Base-by-base conservation (phyloP, 2,113 vertebrate genomes). In the Lipophrys pholis region DNA sequence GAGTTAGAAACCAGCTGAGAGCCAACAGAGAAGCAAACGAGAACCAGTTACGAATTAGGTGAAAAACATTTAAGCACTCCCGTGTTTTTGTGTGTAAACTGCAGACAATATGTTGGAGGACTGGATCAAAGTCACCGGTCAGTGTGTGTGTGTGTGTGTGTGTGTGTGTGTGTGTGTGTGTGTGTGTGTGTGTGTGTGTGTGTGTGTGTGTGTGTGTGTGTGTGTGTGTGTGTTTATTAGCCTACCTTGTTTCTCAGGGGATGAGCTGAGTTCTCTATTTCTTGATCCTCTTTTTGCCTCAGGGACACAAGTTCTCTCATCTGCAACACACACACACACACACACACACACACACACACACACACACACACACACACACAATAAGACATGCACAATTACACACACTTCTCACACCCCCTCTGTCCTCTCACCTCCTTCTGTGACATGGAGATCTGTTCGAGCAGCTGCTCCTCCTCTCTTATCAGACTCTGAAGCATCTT, bases 241-340 rank as follows among this genome's bases (percentile, higher is more conserved):
- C 94, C 67, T 84, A 10, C 89, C 87, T 78, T 93, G 87, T 1
- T 83, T 74, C 21, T 91, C n/a, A n/a, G n/a, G n/a, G n/a, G n/a
- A n/a, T n/a, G n/a, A n/a, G n/a, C 21, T 30, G 21, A 30, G 21
- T 4, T 30, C 4, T 4, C 21, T 4, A 30, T 30, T 30, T 30
- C 74, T 0, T 75, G 5, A 71, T 92, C 84, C 72, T 97, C 94
- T 0, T 92, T 91, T 0, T 64, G 76, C 73, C 89, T 91, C 56
- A 98, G 90, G 3, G 65, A 15, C 63, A 83, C 21, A 78, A 97
- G 87, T 92, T 90, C 46, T 90, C 96, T 94, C 0, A 93, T 94
- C 97, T 98, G 78, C 30, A 86, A 45, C 41, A 50, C 36, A 73
- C 40, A 56, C 55, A 35, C 43, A 53, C 17, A 48, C 17, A 42